Evolutionary conservation across 1,140 invertebrate species (phyloP).

Genomic region (Neocloeon triangulifer): DNA sequence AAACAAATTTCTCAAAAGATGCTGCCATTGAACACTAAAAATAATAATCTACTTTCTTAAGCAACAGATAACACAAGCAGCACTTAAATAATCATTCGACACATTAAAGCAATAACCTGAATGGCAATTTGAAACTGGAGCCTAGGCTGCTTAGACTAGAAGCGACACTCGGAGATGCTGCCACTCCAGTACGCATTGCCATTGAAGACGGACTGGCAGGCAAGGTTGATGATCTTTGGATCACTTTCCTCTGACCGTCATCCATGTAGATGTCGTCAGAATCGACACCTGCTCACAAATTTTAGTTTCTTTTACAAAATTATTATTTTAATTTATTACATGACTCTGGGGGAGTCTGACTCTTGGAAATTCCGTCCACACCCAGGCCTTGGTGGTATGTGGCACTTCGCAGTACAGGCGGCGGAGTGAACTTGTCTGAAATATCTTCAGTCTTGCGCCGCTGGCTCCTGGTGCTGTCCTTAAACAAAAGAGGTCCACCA

Average conservation of each 20-base stretch:
- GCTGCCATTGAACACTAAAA: no score
- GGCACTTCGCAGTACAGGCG: slow-evolving; percentile 11
- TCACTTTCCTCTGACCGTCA: slow-evolving; percentile 15
- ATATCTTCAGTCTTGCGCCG: no score
- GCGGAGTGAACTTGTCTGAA: not conserved
- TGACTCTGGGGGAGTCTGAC: no score
- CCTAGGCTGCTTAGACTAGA: slow-evolving; percentile 51
- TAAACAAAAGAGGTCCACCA: slow-evolving; percentile 21
- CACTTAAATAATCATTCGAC: slow-evolving; percentile 5
- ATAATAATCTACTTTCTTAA: no score
- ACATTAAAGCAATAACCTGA: slow-evolving; percentile 40
- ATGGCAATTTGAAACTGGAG: slow-evolving; percentile 58
- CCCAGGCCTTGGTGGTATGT: no score
- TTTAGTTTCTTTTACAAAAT: no score
- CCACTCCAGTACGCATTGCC: slow-evolving; percentile 21
- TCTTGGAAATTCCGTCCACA: no score
- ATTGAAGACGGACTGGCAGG: slow-evolving; percentile 26
- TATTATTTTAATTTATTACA: no score
- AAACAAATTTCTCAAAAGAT: slow-evolving; percentile 7
- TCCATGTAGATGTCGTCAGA: no score
- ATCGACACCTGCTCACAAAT: no score
- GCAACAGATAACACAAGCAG: slow-evolving; percentile 9
- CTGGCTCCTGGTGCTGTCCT: slow-evolving; percentile 11
- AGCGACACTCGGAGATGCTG: slow-evolving; percentile 20
- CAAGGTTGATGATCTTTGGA: slow-evolving; percentile 64